These are phyloP conservation scores for Bufo bufo DNA, from an alignment of 2,113 vertebrate species.

Conservation along the genomic window DNA sequence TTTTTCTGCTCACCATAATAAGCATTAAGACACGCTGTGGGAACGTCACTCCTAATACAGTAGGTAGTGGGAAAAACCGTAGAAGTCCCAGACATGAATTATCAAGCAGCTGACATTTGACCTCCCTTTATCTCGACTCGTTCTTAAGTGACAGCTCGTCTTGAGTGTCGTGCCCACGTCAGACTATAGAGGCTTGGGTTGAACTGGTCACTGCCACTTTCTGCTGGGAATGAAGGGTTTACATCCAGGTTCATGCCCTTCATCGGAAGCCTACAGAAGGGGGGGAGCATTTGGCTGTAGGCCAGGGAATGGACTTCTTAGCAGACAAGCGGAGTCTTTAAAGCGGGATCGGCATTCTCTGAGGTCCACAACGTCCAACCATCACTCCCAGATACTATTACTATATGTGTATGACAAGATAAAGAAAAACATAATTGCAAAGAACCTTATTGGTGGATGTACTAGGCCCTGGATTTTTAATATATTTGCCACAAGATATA, in stretches of 20 bases:
- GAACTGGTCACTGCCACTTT: constrained; percentile 45
- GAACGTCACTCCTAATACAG: constrained; percentile 8
- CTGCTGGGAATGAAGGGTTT: constrained; percentile 62
- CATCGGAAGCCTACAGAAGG: constrained; percentile 63
- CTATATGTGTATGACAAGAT: neutral
- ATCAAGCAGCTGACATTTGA: constrained; percentile 55
- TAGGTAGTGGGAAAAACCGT: constrained; percentile 43
- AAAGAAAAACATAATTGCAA: neutral
- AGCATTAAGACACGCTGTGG: constrained; percentile 6
- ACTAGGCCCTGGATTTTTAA: neutral
- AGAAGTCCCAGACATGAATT: constrained; percentile 35
- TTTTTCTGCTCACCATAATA: constrained; percentile 32
- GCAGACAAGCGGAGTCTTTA: constrained; percentile 68
- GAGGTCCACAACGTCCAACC: neutral
- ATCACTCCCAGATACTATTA: neutral
- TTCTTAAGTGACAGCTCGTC: constrained; percentile 53
- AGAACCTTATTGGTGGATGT: neutral
- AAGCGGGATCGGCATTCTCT: neutral
- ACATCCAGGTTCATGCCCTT: constrained; percentile 59
- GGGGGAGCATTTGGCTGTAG: constrained; percentile 62
- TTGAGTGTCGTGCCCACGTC: constrained; percentile 55
- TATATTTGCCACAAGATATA: neutral
- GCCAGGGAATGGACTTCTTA: constrained; percentile 61
- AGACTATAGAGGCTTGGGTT: neutral
- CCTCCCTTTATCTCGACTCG: constrained; percentile 37